Conservation (phyloP, 1,140 invertebrate genomes). For the Caligus rogercresseyi region DNA sequence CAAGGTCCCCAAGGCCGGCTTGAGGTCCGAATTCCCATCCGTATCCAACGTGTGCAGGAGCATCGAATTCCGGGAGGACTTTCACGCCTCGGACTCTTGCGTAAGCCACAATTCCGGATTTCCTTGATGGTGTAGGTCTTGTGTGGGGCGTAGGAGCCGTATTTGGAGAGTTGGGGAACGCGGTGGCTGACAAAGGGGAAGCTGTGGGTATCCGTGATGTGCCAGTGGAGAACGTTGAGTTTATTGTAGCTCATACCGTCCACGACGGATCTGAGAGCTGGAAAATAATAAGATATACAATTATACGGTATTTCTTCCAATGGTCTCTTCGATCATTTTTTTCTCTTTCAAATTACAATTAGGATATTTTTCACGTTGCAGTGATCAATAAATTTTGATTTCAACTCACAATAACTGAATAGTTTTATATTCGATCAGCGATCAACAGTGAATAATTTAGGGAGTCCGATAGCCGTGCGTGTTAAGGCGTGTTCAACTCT, state of each 20-base stretch:
- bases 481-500: no score
- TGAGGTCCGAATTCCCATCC: constrained; percentile 57
- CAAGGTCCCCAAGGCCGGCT: constrained; percentile 34
- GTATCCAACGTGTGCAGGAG: constrained; percentile 67
- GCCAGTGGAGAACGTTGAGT: constrained; percentile 71
- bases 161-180: constrained; percentile 44
- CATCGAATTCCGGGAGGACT: constrained; percentile 65
- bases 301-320: not conserved
- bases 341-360: no score
- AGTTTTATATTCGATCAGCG: no score
- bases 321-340: no score
- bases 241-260: constrained; percentile 63
- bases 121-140: constrained; percentile 44
- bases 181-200: constrained; percentile 54
- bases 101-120: constrained; percentile 48
- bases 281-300: constrained; percentile 39
- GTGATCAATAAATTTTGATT: no score
- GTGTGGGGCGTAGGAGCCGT: constrained; percentile 46
- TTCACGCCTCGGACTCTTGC: constrained; percentile 51
- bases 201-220: constrained; percentile 70
- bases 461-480: no score
- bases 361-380: no score
- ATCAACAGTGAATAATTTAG: no score
- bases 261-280: constrained; percentile 48
- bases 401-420: no score